phyloP scores from a whole-genome alignment of 2,888 invertebrate genomes.

The Drosophila tripunctata region DNA sequence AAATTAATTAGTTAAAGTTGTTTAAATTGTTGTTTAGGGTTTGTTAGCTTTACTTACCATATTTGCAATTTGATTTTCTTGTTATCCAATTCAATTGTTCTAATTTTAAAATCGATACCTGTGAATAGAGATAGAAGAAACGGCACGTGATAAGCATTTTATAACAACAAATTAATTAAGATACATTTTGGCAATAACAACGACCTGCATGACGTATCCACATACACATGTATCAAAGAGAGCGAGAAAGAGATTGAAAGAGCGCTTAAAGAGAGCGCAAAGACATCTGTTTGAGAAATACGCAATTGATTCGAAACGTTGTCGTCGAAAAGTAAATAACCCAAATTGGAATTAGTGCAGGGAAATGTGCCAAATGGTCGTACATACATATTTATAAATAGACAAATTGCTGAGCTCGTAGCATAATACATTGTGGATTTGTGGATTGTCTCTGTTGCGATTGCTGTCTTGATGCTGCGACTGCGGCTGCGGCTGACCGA shows the following conservation, averaged over 20 bases:
- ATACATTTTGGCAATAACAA: slow-evolving; percentile 44
- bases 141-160: slow-evolving; percentile 48
- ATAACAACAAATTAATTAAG: slow-evolving; percentile 34
- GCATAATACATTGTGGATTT: slow-evolving; percentile 22
- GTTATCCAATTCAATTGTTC: slow-evolving; percentile 98
- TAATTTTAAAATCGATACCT: slow-evolving; percentile 99
- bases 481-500: no score
- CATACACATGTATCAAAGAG: slow-evolving; percentile 3
- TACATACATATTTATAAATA: slow-evolving; percentile 51
- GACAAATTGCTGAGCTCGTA: slow-evolving; percentile 58
- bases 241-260: slow-evolving; percentile 2
- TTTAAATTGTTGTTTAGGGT: slow-evolving; percentile 70
- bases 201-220: slow-evolving; percentile 9
- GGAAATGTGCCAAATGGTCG: slow-evolving; percentile 72
- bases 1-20: neutral
- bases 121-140: slow-evolving; percentile 80
- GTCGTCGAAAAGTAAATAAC: slow-evolving; percentile 65
- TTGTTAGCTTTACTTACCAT: slow-evolving; percentile 89
- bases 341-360: slow-evolving; percentile 70
- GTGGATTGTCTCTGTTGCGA: no score
- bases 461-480: slow-evolving; percentile 12
- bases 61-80: slow-evolving; percentile 99
- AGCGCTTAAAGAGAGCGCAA: neutral
- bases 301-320: slow-evolving; percentile 56
- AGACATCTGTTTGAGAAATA: slow-evolving; percentile 37